Evolutionary conservation across 2,113 vertebrate genomes (phyloP).

Genomic region (Peromyscus leucopus): DNA sequence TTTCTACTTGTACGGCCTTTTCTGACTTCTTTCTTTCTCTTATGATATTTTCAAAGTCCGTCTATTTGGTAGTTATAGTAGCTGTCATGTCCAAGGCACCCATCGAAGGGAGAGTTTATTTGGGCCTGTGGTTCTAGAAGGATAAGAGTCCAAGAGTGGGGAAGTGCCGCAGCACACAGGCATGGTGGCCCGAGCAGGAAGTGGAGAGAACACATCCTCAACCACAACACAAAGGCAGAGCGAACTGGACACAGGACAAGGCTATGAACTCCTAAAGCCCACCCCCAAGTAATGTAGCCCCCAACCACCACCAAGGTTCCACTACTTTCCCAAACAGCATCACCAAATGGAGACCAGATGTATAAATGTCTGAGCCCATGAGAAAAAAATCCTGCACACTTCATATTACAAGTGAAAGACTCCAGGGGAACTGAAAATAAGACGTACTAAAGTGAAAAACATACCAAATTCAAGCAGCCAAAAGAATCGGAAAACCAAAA

Average conservation of each 20-base stretch:
- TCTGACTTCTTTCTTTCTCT: not conserved
- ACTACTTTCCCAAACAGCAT: not conserved
- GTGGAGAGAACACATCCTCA: not conserved
- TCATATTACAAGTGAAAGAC: not conserved
- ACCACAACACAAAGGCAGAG: not conserved
- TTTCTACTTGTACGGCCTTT: slow-evolving; percentile 1
- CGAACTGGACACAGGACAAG: not conserved
- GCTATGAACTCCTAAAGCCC: not conserved
- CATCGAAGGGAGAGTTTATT: not conserved
- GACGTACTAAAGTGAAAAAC: not conserved
- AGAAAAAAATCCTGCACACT: not conserved
- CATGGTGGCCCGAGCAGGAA: not conserved
- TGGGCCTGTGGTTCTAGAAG: not conserved
- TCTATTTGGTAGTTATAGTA: not conserved
- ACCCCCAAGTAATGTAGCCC: not conserved
- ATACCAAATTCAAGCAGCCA: not conserved
- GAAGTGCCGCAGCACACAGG: not conserved
- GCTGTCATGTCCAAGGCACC: not conserved
- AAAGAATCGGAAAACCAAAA: not conserved
- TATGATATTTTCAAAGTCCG: not conserved
- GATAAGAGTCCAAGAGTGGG: not conserved
- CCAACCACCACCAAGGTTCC: not conserved
- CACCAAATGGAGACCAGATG: not conserved
- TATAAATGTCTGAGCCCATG: not conserved
- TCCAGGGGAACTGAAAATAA: not conserved